A percentile compares a stretch with the other conserved stretches of the same genome.
phyloP scores from a whole-genome alignment of 2,797 vertebrate genomes.

The Peromyscus eremicus region DNA sequence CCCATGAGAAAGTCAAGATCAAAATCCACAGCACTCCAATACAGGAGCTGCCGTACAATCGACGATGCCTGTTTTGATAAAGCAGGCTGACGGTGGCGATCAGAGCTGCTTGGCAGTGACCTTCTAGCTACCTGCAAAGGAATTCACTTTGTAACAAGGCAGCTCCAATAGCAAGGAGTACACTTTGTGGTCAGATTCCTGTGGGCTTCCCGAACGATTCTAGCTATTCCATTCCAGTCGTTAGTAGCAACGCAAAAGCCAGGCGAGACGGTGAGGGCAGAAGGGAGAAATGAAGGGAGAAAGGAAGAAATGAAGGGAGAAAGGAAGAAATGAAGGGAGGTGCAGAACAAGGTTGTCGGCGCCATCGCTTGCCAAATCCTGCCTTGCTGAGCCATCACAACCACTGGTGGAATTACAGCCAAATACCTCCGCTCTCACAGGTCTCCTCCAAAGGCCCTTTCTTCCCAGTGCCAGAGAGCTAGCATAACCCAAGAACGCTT shows the following conservation, averaged over 20 bases:
- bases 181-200: background rate
- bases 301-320: background rate
- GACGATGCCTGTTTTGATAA: conserved; percentile 6
- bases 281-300: background rate
- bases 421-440: background rate
- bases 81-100: background rate
- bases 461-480: background rate
- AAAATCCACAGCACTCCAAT: background rate
- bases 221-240: background rate
- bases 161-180: conserved; percentile 20
- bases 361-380: background rate
- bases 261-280: background rate
- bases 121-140: background rate
- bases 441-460: background rate
- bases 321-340: background rate
- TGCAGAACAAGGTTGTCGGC: background rate
- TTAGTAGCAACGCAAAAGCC: conserved; percentile 31
- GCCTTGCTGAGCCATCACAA: background rate
- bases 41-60: background rate
- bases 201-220: background rate
- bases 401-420: background rate
- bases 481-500: background rate
- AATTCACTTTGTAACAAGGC: conserved; percentile 13
- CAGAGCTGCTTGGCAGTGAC: background rate
- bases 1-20: conserved; percentile 66